Evolutionary conservation across 1,140 invertebrate species (phyloP), one percentile per base, ranked within the genome.

Genomic region (Gryllus bimaculatus): DNA sequence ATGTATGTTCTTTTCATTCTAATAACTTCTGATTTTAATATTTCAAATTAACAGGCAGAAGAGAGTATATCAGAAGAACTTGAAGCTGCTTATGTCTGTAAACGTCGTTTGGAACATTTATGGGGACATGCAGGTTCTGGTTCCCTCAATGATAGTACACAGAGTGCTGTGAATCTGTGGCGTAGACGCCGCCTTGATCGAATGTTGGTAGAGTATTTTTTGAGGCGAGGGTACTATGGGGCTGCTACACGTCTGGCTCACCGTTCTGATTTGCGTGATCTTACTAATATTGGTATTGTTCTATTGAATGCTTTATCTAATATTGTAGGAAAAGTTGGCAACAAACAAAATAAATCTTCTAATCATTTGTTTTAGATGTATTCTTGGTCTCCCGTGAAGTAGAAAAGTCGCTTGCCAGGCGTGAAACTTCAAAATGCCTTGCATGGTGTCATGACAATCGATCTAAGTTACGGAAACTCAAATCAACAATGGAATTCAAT

Each of bases 391-490:
- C 95, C 0, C 92, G 94, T 79, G 95, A 97, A 85, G 95, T 98
- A 0, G 94, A 95, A 84, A 89, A 90, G 73, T 93, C 93, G 81
- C 85, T 99, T 48, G 86, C 88, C 0, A 90, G 90, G 79, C 91
- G 92, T 79, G 95, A 98, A 85, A 98, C 96, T 8, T 88, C 89
- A 7, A 94, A 95, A 82, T 98, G 97, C 84, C 89, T 98, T n/a
- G 89, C 92, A 77, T 99, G 98, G 98, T 98, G 97, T 85, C 93
- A 96, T 83, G 98, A 99, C 83, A 99, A 99, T 88, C 94, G 96
- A 85, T 98, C 96, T 7, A 99, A 98, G 85, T 89, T 99, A 75
- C 89, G 96, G 74, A 98, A 98, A 88, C 90, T 98, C 78, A 95
- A 95, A 83, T 95, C 93, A 26, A 94, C 90, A 47, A 93, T 96